phyloP scores from a whole-genome alignment of 2,888 invertebrate species.

The Cantharis nigra region DNA sequence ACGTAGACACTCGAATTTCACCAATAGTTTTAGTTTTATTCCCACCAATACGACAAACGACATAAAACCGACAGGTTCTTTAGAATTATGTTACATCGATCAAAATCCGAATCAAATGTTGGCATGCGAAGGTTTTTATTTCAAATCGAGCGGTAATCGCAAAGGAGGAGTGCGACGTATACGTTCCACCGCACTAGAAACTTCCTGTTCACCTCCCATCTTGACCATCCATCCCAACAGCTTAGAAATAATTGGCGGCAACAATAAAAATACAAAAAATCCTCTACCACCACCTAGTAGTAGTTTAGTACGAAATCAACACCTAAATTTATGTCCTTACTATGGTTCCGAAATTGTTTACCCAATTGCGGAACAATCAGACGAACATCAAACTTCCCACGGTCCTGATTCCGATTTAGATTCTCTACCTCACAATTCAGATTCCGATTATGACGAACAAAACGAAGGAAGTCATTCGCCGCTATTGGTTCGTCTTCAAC shows the following conservation, averaged over 20 bases:
- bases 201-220: conserved; percentile 71
- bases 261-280: conserved; percentile 62
- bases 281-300: conserved; percentile 75
- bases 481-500: conserved; percentile 61
- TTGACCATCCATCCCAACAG: conserved; percentile 82
- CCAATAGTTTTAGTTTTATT: conserved; percentile 60
- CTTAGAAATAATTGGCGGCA: conserved; percentile 68
- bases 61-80: conserved; percentile 62
- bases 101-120: conserved; percentile 54
- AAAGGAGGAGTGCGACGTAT: conserved; percentile 66
- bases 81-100: conserved; percentile 60
- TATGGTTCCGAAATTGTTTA: conserved; percentile 79
- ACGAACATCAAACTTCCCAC: conserved; percentile 74
- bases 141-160: conserved; percentile 43
- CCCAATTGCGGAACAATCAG: conserved; percentile 84
- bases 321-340: conserved; percentile 70
- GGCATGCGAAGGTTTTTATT: conserved; percentile 51
- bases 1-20: conserved; percentile 66
- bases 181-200: conserved; percentile 72
- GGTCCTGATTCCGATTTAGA: conserved; percentile 64
- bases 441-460: conserved; percentile 70
- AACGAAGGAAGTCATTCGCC: conserved; percentile 75
- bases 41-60: conserved; percentile 57
- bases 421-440: conserved; percentile 63
- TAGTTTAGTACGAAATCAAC: conserved; percentile 70